Evolutionary conservation across 2,113 vertebrate genomes (phyloP), one percentile per base, ranked within the genome.

Genomic region (Protobothrops flavoviridis): DNA sequence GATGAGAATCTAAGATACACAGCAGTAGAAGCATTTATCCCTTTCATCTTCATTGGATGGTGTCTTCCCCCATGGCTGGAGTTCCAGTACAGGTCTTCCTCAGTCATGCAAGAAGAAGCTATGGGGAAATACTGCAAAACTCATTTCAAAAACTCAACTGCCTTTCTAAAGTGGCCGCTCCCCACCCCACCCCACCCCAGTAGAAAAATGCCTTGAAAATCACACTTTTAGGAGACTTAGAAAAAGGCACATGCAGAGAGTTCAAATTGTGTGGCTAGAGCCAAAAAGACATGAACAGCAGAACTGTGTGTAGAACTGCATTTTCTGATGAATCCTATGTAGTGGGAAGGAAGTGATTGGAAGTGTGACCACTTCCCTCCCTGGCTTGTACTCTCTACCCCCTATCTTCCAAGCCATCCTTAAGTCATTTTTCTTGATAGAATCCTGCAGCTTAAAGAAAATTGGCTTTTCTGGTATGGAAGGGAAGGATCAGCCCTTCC

Each of bases 41-140:
- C 45, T 23, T 89, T 50, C 50, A 55, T 33, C 81, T 90, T 48
- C 56, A 56, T 7, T 12, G 74, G 33, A 20, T 56, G 45, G 57
- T 13, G 26, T 90, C 81, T 94, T 91, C 48, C 87, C 88, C 56
- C 74, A 48, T 39, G 90, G 74, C 21, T 89, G 87, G 87, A 89
- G 53, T 43, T 12, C 23, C 53, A 45, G 10, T 5, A 29, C 13
- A 59, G 74, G 21, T 3, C 9, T 61, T 61, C 3, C 55, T 50
- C 74, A 90, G 55, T 57, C 74, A 69, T 53, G 23, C 50, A 90
- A 56, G 48, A 90, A 50, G 29, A 50, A 59, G 24, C 13, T 74
- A 64, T 86, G 17, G 85, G n/a, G 15, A 61, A 61, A 20, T 55
- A 61, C 50, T 74, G 59, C 74, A 59, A 69, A 43, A 91, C 29